A percentile compares a stretch with the other conserved stretches of the same genome.
phyloP scores from a whole-genome alignment of 2,797 vertebrate species.

The Cynopterus sphinx region DNA sequence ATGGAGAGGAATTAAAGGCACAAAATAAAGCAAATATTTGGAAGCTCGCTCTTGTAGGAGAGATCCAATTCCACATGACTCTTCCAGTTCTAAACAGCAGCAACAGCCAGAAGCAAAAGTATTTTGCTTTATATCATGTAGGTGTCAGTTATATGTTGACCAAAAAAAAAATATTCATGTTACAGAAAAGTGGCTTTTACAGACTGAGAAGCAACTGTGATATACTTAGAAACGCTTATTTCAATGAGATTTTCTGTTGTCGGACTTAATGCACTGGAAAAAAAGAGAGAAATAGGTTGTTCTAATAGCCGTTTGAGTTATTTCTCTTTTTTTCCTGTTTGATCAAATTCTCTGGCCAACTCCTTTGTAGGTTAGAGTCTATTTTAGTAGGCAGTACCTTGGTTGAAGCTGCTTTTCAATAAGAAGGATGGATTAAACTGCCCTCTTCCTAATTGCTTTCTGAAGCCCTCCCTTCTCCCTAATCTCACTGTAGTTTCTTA shows the following conservation, averaged over 20 bases:
- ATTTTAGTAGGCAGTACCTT: conserved; percentile 44
- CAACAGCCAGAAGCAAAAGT: background rate
- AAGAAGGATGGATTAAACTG: conserved; percentile 64
- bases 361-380: conserved; percentile 68
- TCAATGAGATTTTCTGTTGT: conserved; percentile 79
- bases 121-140: conserved; percentile 37
- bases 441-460: conserved; percentile 74
- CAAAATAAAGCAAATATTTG: background rate
- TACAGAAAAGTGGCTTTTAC: conserved; percentile 74
- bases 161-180: conserved; percentile 69
- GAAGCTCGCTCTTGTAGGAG: background rate
- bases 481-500: conserved; percentile 75
- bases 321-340: conserved; percentile 39
- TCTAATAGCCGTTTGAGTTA: conserved; percentile 55
- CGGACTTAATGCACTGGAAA: conserved; percentile 20
- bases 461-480: conserved; percentile 68
- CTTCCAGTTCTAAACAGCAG: conserved; percentile 15
- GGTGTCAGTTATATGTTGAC: conserved; percentile 15
- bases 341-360: conserved; percentile 66
- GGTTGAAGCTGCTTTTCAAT: conserved; percentile 62
- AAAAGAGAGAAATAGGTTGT: conserved; percentile 37
- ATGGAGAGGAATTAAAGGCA: background rate
- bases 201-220: conserved; percentile 74
- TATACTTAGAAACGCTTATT: conserved; percentile 58
- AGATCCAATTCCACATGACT: background rate